phyloP scores from a whole-genome alignment of 2,113 vertebrate genomes.

The Parus major region DNA sequence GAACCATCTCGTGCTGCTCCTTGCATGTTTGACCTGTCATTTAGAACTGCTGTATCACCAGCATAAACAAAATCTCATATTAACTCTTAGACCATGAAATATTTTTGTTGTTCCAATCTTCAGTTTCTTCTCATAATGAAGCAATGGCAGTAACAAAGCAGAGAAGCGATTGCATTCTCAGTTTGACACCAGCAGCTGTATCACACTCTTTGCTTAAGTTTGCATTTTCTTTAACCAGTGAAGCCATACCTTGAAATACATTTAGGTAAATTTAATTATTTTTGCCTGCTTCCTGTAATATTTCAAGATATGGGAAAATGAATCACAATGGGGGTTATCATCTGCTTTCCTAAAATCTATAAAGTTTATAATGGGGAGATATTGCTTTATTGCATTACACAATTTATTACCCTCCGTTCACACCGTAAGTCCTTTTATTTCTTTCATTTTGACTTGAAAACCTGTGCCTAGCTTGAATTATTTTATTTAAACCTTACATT shows the following conservation, averaged over 20 bases:
- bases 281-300: slow-evolving; percentile 27
- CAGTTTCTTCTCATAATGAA: slow-evolving; percentile 23
- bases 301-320: slow-evolving; percentile 6
- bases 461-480: neutral
- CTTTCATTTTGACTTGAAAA: neutral
- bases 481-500: neutral
- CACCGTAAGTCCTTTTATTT: neutral
- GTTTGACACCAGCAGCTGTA: slow-evolving; percentile 6
- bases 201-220: slow-evolving; percentile 22
- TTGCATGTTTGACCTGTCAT: slow-evolving; percentile 26
- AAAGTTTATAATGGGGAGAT: neutral
- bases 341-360: slow-evolving; percentile 1
- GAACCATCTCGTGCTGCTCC: neutral
- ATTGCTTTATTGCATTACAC: neutral
- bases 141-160: neutral
- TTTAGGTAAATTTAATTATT: slow-evolving; percentile 34
- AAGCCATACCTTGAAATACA: slow-evolving; percentile 30
- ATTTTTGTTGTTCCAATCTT: neutral
- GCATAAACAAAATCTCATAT: neutral
- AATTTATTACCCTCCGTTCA: neutral
- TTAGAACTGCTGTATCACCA: slow-evolving; percentile 9
- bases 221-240: neutral
- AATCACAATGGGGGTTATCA: slow-evolving; percentile 7
- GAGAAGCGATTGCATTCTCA: slow-evolving; percentile 37
- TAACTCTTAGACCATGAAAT: slow-evolving; percentile 1